These are phyloP conservation scores for Graptemys geographica DNA, from an alignment of 2,797 vertebrate genomes.

Conservation along the genomic window DNA sequence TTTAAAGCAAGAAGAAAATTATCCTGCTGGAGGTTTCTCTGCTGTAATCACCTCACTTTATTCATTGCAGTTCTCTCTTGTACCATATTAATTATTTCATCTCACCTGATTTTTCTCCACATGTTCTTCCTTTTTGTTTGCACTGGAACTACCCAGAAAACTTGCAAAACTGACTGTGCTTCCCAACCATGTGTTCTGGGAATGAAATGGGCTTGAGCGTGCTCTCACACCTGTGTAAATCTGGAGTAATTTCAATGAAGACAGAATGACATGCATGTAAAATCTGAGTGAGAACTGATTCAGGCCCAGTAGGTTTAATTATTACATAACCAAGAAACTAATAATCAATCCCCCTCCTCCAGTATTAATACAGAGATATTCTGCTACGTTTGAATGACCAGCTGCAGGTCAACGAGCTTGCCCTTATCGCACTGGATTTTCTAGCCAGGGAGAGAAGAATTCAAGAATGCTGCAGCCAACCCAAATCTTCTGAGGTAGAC, in stretches of 20 bases:
- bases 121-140: not conserved
- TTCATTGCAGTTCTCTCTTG: not conserved
- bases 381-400: not conserved
- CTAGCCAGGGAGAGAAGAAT: not conserved
- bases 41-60: not conserved
- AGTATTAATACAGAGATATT: not conserved
- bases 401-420: not conserved
- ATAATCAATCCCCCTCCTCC: not conserved
- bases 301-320: not conserved
- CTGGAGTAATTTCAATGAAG: not conserved
- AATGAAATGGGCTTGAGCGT: not conserved
- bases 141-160: not conserved
- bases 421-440: not conserved
- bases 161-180: not conserved
- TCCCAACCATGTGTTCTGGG: not conserved
- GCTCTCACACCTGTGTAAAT: not conserved
- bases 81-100: not conserved
- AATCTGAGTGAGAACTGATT: not conserved
- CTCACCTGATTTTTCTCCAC: not conserved
- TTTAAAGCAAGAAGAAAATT: not conserved
- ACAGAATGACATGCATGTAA: not conserved
- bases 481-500: not conserved
- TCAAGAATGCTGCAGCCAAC: not conserved
- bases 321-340: not conserved
- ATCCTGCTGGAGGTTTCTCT: not conserved